A percentile compares a stretch with the other conserved stretches of the same genome.
These are phyloP conservation scores for Scolopax bukidnonensis DNA, from an alignment of 2,797 vertebrate species.

Conservation along the genomic window DNA sequence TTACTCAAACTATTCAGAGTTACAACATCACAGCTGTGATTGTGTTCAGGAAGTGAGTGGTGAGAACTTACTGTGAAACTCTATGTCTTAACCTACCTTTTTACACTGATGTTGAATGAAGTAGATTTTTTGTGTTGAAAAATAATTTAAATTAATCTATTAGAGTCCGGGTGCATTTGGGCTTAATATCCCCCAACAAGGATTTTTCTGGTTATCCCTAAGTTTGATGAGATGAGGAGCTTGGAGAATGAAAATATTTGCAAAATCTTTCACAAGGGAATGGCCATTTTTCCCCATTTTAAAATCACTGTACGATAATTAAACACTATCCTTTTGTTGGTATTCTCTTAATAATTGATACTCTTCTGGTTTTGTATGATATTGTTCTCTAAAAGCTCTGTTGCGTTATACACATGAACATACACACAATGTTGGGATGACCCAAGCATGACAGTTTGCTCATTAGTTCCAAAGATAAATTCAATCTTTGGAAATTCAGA, in stretches of 20 bases:
- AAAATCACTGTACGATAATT: background rate
- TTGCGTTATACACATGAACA: background rate
- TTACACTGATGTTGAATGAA: background rate
- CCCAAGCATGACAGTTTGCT: background rate
- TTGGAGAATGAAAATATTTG: background rate
- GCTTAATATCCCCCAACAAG: background rate
- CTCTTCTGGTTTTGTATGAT: background rate
- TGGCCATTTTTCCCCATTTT: background rate
- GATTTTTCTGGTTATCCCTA: background rate
- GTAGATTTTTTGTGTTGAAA: background rate
- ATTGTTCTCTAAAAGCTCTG: background rate
- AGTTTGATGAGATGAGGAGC: background rate
- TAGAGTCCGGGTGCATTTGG: background rate
- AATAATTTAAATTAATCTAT: background rate
- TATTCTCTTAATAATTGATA: background rate
- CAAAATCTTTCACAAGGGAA: background rate
- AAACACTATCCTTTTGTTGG: background rate
- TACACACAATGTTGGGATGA: rapidly evolving
- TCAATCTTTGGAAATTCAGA: background rate
- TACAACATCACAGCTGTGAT: background rate
- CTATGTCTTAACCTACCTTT: background rate
- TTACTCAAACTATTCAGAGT: background rate
- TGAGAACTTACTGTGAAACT: background rate
- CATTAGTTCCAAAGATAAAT: background rate
- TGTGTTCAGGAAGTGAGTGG: background rate